These are phyloP conservation scores for Colistium nudipinnis DNA, from an alignment of 2,113 vertebrate genomes.

Conservation along the genomic window DNA sequence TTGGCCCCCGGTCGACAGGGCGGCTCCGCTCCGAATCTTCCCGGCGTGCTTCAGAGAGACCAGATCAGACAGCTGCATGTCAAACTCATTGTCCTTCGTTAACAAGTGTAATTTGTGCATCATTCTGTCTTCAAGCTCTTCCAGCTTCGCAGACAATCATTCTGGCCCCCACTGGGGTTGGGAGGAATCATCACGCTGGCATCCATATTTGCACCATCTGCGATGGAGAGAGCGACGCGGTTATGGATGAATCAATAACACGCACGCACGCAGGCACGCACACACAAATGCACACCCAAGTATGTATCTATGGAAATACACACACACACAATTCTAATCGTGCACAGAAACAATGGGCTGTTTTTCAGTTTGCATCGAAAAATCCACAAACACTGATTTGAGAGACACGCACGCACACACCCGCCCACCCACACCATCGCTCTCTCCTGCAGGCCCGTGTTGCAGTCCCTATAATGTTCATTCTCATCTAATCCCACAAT, in stretches of 20 bases:
- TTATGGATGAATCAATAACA: slow-evolving; percentile 48
- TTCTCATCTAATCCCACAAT: slow-evolving; percentile 58
- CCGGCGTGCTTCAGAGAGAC: slow-evolving; percentile 69
- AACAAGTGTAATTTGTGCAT: slow-evolving; percentile 79
- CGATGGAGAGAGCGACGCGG: slow-evolving; percentile 63
- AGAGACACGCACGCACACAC: background rate
- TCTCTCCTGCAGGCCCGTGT: slow-evolving; percentile 25
- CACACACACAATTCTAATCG: slow-evolving; percentile 5
- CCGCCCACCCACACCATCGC: slow-evolving; percentile 6
- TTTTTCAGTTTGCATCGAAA: slow-evolving; percentile 12
- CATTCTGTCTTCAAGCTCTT: slow-evolving; percentile 73
- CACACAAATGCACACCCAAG: background rate
- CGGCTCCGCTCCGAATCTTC: slow-evolving; percentile 63
- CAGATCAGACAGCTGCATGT: slow-evolving; percentile 77
- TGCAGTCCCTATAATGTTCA: slow-evolving; percentile 34
- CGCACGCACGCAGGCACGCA: slow-evolving; percentile 2
- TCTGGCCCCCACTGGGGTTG: slow-evolving; percentile 72
- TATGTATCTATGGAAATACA: background rate
- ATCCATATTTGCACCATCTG: slow-evolving; percentile 79
- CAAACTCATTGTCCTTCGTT: slow-evolving; percentile 77
- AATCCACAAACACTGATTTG: background rate
- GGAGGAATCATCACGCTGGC: slow-evolving; percentile 76
- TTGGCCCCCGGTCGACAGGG: slow-evolving; percentile 49
- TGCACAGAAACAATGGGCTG: background rate
- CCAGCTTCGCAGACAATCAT: slow-evolving; percentile 78